Evolutionary conservation across 2,888 invertebrate genomes (phyloP), one percentile per base, ranked within the genome.

Genomic region (Phortica magna): DNA sequence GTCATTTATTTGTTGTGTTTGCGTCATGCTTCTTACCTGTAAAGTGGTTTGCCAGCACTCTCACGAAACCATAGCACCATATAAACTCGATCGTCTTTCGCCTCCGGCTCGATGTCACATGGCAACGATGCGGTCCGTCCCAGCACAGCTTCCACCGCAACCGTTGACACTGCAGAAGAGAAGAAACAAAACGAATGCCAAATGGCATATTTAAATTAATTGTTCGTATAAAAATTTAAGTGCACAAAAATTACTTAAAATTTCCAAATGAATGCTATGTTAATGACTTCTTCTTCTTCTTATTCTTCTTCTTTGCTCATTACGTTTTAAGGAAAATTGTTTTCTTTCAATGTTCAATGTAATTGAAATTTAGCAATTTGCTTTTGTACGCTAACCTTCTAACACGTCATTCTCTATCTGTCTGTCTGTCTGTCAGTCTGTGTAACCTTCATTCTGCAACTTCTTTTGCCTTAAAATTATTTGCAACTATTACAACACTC

Each of bases 31-130:
- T 77, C 93, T 93, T 93, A 97, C 97, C 97, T 97, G 94, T 97
- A 98, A 89, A 98, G 95, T 82, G 98, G 97, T 92, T 96, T 97
- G 81, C 95, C 96, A 74, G 95, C 95, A 85, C 95, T 95, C 91
- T 97, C 97, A 82, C 96, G 94, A 92, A 97, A 98, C 97, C 97
- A 98, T 74, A 98, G 94, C 84, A 98, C 97, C 96, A 97, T 97
- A 92, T 97, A 97, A 79, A 97, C 96, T 80, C 96, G 94, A 92
- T 97, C 97, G 88, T 96, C 96, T 87, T 95, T 94, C 76, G 95
- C 94, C 90, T 95, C 94, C 75, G 97, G 96, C 87, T 96, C 96
- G 91, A 97, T 96, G 94, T 97, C 96, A 93, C 97, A 98, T 55
- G 97, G 97, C 88, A 98, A 92, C 73, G 96, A 95, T 77, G 97